A percentile compares a stretch with the other conserved stretches of the same genome.
Evolutionary conservation across 2,888 invertebrate species (phyloP).

Genomic region (Subacronicta megacephala): DNA sequence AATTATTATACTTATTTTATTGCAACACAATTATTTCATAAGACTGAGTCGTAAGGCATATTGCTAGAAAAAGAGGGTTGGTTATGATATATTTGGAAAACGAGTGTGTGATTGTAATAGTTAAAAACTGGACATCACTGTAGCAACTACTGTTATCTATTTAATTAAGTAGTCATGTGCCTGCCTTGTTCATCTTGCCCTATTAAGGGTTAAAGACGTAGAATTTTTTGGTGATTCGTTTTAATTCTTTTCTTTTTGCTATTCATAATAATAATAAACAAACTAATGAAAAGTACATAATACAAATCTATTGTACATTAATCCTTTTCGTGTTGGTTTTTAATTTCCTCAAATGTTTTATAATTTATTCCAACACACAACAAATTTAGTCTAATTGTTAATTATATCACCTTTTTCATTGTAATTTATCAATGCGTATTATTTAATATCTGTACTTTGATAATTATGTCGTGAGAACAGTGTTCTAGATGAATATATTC

Average conservation of each 20-base stretch:
- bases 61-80: constrained; percentile 61
- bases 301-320: constrained; percentile 10
- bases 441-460: constrained; percentile 44
- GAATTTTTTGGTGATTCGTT: constrained; percentile 18
- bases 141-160: constrained; percentile 62
- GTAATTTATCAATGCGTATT: constrained; percentile 36
- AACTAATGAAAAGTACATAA: constrained; percentile 18
- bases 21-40: constrained; percentile 68
- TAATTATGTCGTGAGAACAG: constrained; percentile 51
- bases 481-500: constrained; percentile 63
- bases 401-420: constrained; percentile 21
- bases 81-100: constrained; percentile 64
- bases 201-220: constrained; percentile 42
- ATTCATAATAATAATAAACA: constrained; percentile 8
- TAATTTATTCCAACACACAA: constrained; percentile 45
- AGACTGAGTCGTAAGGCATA: constrained; percentile 79
- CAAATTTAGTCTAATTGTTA: constrained; percentile 46
- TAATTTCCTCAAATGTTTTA: constrained; percentile 52
- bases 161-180: constrained; percentile 65
- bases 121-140: constrained; percentile 68
- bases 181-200: too few relatives aligned
- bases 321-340: constrained; percentile 29
- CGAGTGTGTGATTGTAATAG: constrained; percentile 63
- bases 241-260: constrained; percentile 17
- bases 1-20: constrained; percentile 67